Base-by-base conservation (phyloP, 2,797 vertebrate genomes). In the Propithecus perrieri region DNA sequence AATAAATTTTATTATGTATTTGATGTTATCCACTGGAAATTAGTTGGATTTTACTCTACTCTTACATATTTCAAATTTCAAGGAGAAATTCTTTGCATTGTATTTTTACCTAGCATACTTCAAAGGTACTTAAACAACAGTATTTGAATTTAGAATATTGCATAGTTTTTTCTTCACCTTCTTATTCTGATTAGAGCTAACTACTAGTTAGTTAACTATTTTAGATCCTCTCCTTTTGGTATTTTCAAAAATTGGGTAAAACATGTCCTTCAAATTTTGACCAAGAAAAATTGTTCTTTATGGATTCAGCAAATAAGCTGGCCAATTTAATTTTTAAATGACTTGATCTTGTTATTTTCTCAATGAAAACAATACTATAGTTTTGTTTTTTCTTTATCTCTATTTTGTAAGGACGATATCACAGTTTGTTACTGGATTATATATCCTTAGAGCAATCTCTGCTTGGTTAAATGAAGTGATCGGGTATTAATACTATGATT, bases 191-290 rank as follows among this genome's bases (percentile, higher is more conserved):
- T 35, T 78, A 81, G 9, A 61, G 15, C 41, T 86, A 80, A 53
- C 41, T 48, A 13, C 71, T 76, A 83, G 69, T 79, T 81, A 65
- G 13, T 89, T 76, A 91, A 41, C 15, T 87, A 71, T 55, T 93
- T 80, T 89, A 61, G 76, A 57, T 59, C 41, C 4, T 89, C 12
- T 83, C 5, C 15, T 96, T 94, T 76, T 85, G 12, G 8, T 81
- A n/a, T 93, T 90, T 81, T 90, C 30, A 93, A 96, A 94, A 92
- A 33, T 57, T 35, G 59, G 7, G 80, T 79, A 96, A 86, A 41
- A 79, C 9, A 38, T 1, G 1, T 53, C 65, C 33, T 95, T 83
- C 28, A 92, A 41, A 72, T 91, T 94, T 96, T 94, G 67, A 55
- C n/a, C 14, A 59, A 35, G 26, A 92, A 79, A 86, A 91, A 75